A percentile compares a stretch with the other conserved stretches of the same genome.
Conservation (phyloP, 1,140 invertebrate species). For the Drosophila nebulosa region DNA sequence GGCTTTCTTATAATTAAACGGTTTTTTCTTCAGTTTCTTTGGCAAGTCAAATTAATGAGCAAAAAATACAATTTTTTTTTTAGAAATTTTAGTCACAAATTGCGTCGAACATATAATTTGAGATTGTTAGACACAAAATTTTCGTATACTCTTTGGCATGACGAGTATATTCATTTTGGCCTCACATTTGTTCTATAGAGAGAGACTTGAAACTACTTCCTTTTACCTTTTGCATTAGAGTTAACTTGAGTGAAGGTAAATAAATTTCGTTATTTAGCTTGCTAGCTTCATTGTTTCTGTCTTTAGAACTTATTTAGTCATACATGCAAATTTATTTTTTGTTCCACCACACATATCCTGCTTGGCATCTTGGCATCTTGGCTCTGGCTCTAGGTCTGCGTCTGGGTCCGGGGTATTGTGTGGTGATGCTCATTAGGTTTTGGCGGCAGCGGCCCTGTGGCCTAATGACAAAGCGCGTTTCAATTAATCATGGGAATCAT, state of each 20-base stretch:
- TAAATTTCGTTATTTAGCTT: not conserved
- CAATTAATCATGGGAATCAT: slow-evolving; percentile 62
- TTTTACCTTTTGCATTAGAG: not conserved
- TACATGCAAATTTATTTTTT: slow-evolving; percentile 58
- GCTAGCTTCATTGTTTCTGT: slow-evolving; percentile 21
- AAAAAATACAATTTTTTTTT: slow-evolving; percentile 37
- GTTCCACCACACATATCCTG: slow-evolving; percentile 56
- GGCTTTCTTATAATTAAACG: slow-evolving; percentile 76
- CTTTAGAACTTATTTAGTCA: slow-evolving; percentile 26
- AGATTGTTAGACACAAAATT: no score
- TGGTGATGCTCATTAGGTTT: not conserved
- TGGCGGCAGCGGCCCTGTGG: not conserved
- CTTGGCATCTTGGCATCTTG: slow-evolving; percentile 2
- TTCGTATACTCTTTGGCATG: not conserved
- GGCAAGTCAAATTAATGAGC: slow-evolving; percentile 58
- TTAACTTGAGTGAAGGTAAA: not conserved
- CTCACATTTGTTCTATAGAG: no score
- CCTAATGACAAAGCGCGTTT: slow-evolving; percentile 1
- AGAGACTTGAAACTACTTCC: no score
- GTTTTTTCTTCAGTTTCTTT: slow-evolving; percentile 10
- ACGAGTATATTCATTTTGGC: no score
- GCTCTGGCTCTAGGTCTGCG: not conserved
- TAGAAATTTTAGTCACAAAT: slow-evolving; percentile 35
- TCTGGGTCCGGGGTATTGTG: no score
- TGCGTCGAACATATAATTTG: slow-evolving; percentile 47